Evolutionary conservation across 2,797 vertebrate species (phyloP), one percentile per base, ranked within the genome.

Genomic region (Esox masquinongy): DNA sequence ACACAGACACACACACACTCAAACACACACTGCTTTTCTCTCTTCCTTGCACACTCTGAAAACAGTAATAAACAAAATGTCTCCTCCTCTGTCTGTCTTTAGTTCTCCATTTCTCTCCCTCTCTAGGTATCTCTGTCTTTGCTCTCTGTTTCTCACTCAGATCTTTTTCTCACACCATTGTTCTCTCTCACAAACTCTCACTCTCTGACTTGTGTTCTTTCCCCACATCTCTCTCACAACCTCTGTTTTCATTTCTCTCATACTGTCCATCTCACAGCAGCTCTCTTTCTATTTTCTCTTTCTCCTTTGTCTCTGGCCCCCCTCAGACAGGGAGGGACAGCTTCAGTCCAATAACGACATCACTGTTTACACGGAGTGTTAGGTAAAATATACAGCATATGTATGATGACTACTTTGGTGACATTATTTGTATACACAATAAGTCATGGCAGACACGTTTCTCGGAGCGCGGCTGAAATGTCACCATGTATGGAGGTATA

Each of bases 401-500:
- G 49, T 8, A 51, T 31, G 26, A 71, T 9, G 11, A 47, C 26
- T 19, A 49, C 17, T 68, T n/a, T 71, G 26, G 24, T 51, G 26
- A 19, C 49, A 11, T 26, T 56, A 19, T 8, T 53, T 26, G n/a
- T 71, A 53, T 53, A 51, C 47, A 71, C 5, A 8, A 29, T 19
- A n/a, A 17, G 16, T 34, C 70, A 71, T 17, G 12, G 49, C 70
- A 19, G 69, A 51, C 69, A 29, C 11, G 69, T 5, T 51, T 51
- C 22, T 29, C 15, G 31, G 17, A 15, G 43, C 4, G 17, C 17
- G 19, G 39, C 43, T 43, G 36, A 69, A 69, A 9, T 49, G 68
- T 56, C 19, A 17, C 50, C 70, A 53, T 71, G 11, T 71, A 71
- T 19, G 70, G 70, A 53, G 26, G 50, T 53, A 49, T 71, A 29